Conservation (phyloP, 2,113 vertebrate species). For the Lampris megalopsis region DNA sequence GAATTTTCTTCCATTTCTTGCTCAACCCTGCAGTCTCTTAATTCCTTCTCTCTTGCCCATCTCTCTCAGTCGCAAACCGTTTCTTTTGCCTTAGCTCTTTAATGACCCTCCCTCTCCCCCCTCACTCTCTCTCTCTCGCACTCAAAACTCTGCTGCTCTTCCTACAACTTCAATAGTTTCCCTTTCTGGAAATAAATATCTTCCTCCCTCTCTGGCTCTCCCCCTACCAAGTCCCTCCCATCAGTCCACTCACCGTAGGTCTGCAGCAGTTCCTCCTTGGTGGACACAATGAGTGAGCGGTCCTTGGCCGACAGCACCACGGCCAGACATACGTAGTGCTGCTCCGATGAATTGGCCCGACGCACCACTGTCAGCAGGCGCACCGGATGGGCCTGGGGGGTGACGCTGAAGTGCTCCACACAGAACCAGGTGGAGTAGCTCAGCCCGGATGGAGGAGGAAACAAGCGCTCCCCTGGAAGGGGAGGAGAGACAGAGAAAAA, state of each 20-base stretch:
- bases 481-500: neutral
- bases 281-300: conserved; percentile 93
- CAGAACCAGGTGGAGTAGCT: conserved; percentile 98
- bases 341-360: conserved; percentile 93
- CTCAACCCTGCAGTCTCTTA: no score
- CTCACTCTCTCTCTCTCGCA: no score
- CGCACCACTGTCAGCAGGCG: conserved; percentile 92
- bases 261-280: conserved; percentile 96
- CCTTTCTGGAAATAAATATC: no score
- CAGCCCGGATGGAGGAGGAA: conserved; percentile 95
- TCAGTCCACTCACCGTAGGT: conserved; percentile 84
- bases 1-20: no score
- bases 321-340: conserved; percentile 95
- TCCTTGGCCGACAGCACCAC: conserved; percentile 93
- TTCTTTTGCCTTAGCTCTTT: no score
- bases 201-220: no score
- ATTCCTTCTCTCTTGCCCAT: no score
- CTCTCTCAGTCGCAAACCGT: no score
- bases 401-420: conserved; percentile 90
- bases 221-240: no score
- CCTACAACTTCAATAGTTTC: no score
- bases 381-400: conserved; percentile 90
- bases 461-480: conserved; percentile 90
- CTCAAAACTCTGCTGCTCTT: no score
- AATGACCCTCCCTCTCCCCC: no score